These are phyloP conservation scores for Pegoplata infirma DNA, from an alignment of 2,888 invertebrate genomes.

Conservation along the genomic window DNA sequence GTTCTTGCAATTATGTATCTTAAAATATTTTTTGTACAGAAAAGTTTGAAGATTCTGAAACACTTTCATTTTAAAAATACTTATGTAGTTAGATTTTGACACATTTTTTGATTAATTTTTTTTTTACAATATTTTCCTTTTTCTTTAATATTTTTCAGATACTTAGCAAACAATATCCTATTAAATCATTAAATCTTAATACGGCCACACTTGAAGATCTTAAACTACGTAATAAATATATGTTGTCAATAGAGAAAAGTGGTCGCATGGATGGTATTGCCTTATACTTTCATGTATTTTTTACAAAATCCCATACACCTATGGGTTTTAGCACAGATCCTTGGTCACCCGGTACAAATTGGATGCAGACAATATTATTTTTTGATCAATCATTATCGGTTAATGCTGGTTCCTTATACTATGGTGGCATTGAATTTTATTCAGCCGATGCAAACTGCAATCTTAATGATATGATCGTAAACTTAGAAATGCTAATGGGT, in stretches of 20 bases:
- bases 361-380: conserved; percentile 97
- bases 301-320: conserved; percentile 97
- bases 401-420: conserved; percentile 85
- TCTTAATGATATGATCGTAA: conserved; percentile 61
- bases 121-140: too few relatives aligned
- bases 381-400: conserved; percentile 95
- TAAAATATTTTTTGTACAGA: too few relatives aligned
- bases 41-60: too few relatives aligned
- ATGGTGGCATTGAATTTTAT: conserved; percentile 65
- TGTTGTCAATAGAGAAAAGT: conserved; percentile 87
- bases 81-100: too few relatives aligned
- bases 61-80: too few relatives aligned
- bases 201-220: conserved; percentile 94
- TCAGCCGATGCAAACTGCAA: conserved; percentile 15
- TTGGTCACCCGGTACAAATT: conserved; percentile 97
- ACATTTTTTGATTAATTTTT: too few relatives aligned
- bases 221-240: conserved; percentile 90
- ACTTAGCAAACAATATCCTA: conserved; percentile 83
- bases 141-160: background rate
- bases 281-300: conserved; percentile 98
- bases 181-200: conserved; percentile 97
- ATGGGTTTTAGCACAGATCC: conserved; percentile 98
- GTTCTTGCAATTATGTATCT: too few relatives aligned
- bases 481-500: conserved; percentile 62
- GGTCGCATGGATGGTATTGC: conserved; percentile 97